Conservation (phyloP, 2,797 vertebrate genomes). For the Tolypeutes matacus region DNA sequence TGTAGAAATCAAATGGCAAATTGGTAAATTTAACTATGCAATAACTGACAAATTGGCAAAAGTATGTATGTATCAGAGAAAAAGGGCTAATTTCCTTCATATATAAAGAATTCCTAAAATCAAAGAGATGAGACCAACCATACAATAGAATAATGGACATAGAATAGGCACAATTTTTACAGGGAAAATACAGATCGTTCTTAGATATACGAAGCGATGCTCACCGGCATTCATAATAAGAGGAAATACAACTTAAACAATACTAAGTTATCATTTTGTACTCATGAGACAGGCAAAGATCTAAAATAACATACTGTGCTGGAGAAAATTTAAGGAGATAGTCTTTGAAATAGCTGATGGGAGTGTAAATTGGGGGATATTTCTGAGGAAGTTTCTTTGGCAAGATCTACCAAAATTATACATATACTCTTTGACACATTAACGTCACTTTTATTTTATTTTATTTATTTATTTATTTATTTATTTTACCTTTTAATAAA, state of each 20-base stretch:
- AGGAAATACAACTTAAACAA: neutral
- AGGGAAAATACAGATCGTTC: neutral
- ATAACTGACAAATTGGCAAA: neutral
- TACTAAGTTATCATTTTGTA: neutral
- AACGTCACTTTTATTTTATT: neutral
- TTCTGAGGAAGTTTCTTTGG: neutral
- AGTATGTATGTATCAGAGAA: neutral
- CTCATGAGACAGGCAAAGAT: neutral
- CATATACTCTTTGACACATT: neutral
- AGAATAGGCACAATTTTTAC: neutral
- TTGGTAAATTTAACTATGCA: neutral
- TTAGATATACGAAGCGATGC: neutral
- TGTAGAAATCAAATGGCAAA: neutral
- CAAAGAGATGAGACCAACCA: neutral
- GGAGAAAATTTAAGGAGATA: neutral
- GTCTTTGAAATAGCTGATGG: neutral
- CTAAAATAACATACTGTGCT: no score
- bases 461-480: no score
- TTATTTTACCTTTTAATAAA: no score
- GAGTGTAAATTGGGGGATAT: neutral
- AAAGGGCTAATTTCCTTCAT: neutral
- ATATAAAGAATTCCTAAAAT: neutral
- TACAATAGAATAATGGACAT: neutral
- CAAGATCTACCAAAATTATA: neutral
- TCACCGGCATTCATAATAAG: neutral